phyloP scores from a whole-genome alignment of 2,797 vertebrate species.

The Lophotriccus pileatus region DNA sequence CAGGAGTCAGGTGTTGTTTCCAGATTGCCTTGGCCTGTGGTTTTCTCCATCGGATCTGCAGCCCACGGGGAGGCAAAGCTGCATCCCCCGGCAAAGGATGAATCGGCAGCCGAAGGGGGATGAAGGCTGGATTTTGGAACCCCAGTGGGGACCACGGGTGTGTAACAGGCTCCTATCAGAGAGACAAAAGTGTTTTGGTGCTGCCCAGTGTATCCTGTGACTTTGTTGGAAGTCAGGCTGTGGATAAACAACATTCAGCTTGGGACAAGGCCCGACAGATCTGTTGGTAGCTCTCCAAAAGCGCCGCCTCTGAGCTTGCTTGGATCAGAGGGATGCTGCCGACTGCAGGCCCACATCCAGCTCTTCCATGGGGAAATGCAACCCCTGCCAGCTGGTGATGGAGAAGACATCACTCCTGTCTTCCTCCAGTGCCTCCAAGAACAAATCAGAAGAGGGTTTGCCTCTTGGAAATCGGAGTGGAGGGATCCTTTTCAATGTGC shows the following conservation, averaged over 20 bases:
- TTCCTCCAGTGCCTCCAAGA: background rate
- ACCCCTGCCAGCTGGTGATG: background rate
- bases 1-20: background rate
- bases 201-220: fast-evolving
- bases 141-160: fast-evolving
- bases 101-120: background rate
- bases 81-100: background rate
- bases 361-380: background rate
- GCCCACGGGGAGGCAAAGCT: background rate
- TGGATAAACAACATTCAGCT: background rate
- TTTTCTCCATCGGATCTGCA: background rate
- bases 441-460: background rate
- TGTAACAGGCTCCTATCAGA: no score
- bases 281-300: background rate
- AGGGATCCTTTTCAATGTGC: background rate
- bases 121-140: background rate
- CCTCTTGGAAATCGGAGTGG: background rate
- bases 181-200: background rate
- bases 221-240: background rate
- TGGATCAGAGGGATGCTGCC: background rate
- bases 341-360: background rate
- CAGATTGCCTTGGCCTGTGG: background rate
- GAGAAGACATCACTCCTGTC: background rate
- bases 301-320: background rate
- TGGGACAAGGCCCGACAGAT: background rate